Evolutionary conservation across 2,797 vertebrate species (phyloP).

Genomic region (Dallia pectoralis): DNA sequence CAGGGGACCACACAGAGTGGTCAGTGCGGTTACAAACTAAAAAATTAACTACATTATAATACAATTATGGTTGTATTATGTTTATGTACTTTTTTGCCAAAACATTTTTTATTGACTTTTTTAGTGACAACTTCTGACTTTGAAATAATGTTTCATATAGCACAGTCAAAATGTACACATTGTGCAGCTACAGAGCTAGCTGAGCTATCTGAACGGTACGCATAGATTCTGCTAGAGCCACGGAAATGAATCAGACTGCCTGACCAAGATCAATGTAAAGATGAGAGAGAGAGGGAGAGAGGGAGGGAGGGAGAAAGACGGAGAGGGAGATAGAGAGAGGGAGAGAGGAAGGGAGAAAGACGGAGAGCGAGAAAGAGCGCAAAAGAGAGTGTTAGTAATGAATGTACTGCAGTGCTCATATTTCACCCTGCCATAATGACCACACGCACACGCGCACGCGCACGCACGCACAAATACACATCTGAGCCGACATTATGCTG

Average conservation of each 20-base stretch:
- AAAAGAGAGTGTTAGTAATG: slow-evolving; percentile 29
- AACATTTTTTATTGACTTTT: too few relatives aligned
- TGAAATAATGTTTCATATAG: background rate
- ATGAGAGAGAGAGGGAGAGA: background rate
- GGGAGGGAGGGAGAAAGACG: background rate
- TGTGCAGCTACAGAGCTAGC: background rate
- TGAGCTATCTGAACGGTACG: background rate
- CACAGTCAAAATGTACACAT: background rate
- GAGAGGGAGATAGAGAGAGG: background rate
- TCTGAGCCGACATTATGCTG: slow-evolving; percentile 39
- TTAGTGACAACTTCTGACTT: background rate
- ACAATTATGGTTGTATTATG: background rate
- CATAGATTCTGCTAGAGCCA: background rate
- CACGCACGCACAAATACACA: slow-evolving; percentile 3
- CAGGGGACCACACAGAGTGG: too few relatives aligned
- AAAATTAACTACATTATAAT: background rate
- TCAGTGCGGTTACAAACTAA: background rate
- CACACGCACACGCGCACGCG: background rate
- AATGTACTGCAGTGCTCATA: slow-evolving; percentile 53
- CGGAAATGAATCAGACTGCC: background rate
- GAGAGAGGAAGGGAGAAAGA: background rate
- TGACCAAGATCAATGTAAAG: slow-evolving; percentile 20
- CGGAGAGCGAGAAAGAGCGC: background rate
- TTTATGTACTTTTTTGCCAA: background rate
- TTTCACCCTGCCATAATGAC: slow-evolving; percentile 35